Base-by-base conservation (phyloP, 2,797 vertebrate genomes). In the Xiphorhynchus erythropygius region DNA sequence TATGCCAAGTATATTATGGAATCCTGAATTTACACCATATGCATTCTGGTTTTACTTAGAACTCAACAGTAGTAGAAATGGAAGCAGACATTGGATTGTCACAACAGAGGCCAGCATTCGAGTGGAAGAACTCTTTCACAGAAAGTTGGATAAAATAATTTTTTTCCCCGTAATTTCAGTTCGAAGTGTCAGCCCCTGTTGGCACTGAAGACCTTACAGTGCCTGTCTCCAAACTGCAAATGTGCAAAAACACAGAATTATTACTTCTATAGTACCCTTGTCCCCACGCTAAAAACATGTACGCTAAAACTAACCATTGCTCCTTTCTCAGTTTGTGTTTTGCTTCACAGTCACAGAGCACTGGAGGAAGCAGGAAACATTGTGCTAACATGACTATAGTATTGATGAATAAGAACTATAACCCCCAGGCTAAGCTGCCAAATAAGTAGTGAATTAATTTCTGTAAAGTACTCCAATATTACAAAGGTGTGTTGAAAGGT, bases 401-500 rank as follows among this genome's bases (percentile, higher is more conserved):
- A 98, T 95, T 97, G 98, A 98, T 98, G 97, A 98, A 98, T 97
- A 98, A 98, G 97, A 98, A 97, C 95, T 93, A 96, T 97, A 98
- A 98, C 96, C 97, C 95, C 97, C 96, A 97, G 98, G 98, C 98
- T 98, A 98, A 98, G 98, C 98, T 98, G 98, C 98, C 98, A 98
- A 98, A 99, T 99, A 98, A 99, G 98, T 99, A 99, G 98, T 99
- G 99, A 99, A 99, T 99, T 99, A 99, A 99, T 99, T 99, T 99
- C 99, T 99, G 98, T 98, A 98, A 99, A 99, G 98, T 99, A 98
- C 99, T 99, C 98, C 98, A 98, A 98, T 99, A 99, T 99, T 99
- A 99, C 98, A 98, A 99, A 99, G 99, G 99, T 99, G 99, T 99
- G 99, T 99, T 99, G 99, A 99, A 99, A 99, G 99, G 99, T 99